These are phyloP conservation scores for Odontothrips loti DNA, from an alignment of 2,888 invertebrate species.

Conservation along the genomic window DNA sequence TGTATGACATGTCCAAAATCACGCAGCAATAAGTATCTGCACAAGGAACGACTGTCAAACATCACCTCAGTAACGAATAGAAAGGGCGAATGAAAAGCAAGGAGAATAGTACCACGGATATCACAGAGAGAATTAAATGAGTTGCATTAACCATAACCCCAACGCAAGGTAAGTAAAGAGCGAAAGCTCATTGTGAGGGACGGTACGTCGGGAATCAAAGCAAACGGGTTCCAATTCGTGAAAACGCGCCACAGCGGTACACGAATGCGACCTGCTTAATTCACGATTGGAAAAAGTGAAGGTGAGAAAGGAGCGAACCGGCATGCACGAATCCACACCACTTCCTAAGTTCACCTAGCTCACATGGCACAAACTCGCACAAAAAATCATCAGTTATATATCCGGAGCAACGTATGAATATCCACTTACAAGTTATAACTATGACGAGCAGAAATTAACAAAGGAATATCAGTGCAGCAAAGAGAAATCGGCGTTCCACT, in stretches of 20 bases:
- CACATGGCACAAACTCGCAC: not conserved
- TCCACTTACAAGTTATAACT: not conserved
- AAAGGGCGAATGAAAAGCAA: too few relatives aligned
- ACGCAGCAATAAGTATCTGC: not conserved
- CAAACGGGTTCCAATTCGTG: too few relatives aligned
- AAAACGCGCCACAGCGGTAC: not conserved
- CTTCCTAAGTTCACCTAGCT: not conserved
- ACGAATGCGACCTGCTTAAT: not conserved
- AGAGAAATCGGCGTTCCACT: not conserved
- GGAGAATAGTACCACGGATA: too few relatives aligned
- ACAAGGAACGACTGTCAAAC: slow-evolving; percentile 18
- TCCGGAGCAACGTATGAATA: not conserved
- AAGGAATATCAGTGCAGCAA: not conserved
- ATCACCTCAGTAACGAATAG: not conserved
- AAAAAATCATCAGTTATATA: not conserved
- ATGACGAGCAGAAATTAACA: too few relatives aligned
- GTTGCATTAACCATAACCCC: too few relatives aligned
- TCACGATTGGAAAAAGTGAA: not conserved
- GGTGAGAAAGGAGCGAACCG: slow-evolving; percentile 4
- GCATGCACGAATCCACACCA: slow-evolving; percentile 27
- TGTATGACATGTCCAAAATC: not conserved
- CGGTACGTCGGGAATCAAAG: too few relatives aligned
- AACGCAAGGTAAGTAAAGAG: too few relatives aligned
- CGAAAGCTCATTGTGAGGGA: too few relatives aligned
- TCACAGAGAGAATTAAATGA: too few relatives aligned